Conservation (phyloP, 2,888 invertebrate genomes). For the Stenichneumon culpator region DNA sequence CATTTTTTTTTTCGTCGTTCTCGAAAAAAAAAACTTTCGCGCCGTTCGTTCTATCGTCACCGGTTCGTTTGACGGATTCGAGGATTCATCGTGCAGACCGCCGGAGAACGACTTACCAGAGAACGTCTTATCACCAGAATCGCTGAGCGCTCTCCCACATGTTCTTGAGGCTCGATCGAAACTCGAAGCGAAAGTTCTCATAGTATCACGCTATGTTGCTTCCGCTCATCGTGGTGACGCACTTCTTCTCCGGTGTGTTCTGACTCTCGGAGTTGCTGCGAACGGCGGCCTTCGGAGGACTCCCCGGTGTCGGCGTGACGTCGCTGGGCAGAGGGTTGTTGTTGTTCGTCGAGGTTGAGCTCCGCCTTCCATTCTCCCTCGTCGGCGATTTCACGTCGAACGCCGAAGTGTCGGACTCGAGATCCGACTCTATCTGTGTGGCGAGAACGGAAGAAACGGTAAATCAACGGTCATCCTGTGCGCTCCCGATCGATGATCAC, state of each 20-base stretch:
- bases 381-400: conserved; percentile 87
- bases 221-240: conserved; percentile 87
- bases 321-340: conserved; percentile 85
- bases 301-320: conserved; percentile 83
- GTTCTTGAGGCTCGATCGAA: conserved; percentile 81
- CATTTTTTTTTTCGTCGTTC: not conserved
- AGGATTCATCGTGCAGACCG: conserved; percentile 24
- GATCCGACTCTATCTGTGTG: conserved; percentile 87
- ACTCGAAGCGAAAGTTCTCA: conserved; percentile 82
- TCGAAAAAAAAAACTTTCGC: not conserved
- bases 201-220: conserved; percentile 87
- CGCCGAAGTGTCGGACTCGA: conserved; percentile 88
- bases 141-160: conserved; percentile 82
- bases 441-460: not conserved
- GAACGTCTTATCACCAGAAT: conserved; percentile 77
- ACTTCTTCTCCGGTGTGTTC: conserved; percentile 86
- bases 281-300: conserved; percentile 84
- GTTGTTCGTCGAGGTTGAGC: conserved; percentile 86
- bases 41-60: not conserved
- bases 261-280: conserved; percentile 87
- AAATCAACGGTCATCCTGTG: not conserved
- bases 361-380: conserved; percentile 84
- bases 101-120: conserved; percentile 27
- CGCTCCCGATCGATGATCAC: too few relatives aligned
- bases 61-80: not conserved